Evolutionary conservation across 2,797 vertebrate species (phyloP).

Genomic region (Benthosema pterotum): DNA sequence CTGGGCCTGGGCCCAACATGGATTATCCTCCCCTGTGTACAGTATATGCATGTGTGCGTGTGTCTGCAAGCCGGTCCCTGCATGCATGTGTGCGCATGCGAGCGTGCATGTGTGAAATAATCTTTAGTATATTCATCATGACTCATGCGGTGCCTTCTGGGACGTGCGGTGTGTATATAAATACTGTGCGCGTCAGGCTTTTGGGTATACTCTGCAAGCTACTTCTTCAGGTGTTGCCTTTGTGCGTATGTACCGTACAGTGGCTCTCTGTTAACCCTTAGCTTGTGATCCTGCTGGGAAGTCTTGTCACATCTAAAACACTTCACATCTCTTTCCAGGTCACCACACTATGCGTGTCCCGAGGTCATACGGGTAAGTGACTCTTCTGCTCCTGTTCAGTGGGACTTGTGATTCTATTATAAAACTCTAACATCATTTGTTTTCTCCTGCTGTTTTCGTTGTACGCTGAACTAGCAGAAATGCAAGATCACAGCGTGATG

Average conservation of each 20-base stretch:
- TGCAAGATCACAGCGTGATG: no score
- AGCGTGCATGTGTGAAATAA: conserved; percentile 74
- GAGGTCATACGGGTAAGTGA: conserved; percentile 95
- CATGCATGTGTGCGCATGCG: background rate
- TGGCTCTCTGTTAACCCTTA: background rate
- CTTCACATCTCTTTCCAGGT: conserved; percentile 79
- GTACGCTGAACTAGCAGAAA: no score
- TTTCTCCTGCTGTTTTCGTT: no score
- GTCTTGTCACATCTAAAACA: conserved; percentile 4
- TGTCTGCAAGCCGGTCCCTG: no score
- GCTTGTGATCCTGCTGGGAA: background rate
- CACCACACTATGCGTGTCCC: conserved; percentile 97
- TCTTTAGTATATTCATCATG: conserved; percentile 11
- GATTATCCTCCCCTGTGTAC: no score
- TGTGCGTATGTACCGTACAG: conserved; percentile 8
- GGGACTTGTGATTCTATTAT: conserved; percentile 6
- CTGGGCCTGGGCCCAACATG: no score
- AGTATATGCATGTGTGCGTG: background rate
- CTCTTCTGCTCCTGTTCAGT: background rate
- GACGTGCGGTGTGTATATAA: background rate
- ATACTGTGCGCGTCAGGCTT: background rate
- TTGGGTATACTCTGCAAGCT: background rate
- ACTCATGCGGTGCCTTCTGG: conserved; percentile 6
- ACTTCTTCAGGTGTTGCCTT: background rate
- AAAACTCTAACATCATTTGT: no score